These are phyloP conservation scores for Numenius arquata DNA, from an alignment of 2,113 vertebrate species.

Conservation along the genomic window DNA sequence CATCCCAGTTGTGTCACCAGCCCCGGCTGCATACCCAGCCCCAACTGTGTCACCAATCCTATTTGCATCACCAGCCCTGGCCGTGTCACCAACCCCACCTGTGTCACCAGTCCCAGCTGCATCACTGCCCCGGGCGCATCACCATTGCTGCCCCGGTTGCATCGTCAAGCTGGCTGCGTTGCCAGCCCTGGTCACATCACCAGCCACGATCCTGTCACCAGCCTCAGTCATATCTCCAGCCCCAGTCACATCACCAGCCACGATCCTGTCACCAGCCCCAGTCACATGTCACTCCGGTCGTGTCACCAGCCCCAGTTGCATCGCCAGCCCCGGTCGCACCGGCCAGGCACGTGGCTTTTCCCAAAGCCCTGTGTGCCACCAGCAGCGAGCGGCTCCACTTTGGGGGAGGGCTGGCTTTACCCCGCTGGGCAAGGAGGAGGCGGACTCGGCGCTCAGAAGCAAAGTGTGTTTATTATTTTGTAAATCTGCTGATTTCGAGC, in stretches of 20 bases:
- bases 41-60: neutral
- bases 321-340: rapidly evolving
- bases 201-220: too few species aligned
- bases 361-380: rapidly evolving
- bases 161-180: too few species aligned
- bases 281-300: rapidly evolving
- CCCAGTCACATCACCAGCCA: neutral
- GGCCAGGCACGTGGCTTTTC: rapidly evolving
- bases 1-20: neutral
- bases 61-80: rapidly evolving
- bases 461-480: constrained; percentile 34
- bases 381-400: rapidly evolving
- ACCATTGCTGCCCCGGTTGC: too few species aligned
- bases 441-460: neutral
- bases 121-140: too few species aligned
- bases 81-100: neutral
- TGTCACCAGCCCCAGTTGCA: rapidly evolving
- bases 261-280: neutral
- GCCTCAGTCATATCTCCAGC: neutral
- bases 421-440: neutral
- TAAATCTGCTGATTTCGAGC: neutral
- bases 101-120: neutral
- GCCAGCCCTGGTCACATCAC: neutral
- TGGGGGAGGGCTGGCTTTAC: too few species aligned
- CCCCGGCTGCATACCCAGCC: too few species aligned